Base-by-base conservation (phyloP, 2,797 vertebrate species). In the Anguilla obscura region DNA sequence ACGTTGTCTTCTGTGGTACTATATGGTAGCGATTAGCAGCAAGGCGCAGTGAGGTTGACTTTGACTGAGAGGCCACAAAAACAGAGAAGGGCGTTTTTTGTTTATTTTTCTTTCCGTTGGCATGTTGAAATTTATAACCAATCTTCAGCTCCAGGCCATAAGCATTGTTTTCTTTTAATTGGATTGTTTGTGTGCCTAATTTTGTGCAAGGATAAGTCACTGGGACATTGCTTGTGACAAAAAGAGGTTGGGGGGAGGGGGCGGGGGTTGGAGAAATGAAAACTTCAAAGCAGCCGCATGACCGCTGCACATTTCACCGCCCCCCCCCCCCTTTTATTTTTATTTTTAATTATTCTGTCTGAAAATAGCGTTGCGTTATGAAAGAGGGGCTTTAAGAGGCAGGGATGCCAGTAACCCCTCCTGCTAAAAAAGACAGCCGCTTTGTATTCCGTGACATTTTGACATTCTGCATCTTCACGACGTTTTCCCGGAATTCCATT, bases 121-220 rank as follows among this genome's bases (percentile, higher is more conserved):
- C 90, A 79, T 27, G 82, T 14, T 90, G 87, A 86, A 89, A 89
- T 52, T 86, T 71, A 76, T 52, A 86, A 36, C 66, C 87, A 91
- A 36, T 16, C n/a, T 56, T 86, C 10, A 27, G 27, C 58, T 83
- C n/a, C 60, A 24, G 80, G 76, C 84, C 86, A 3, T 36, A 89
- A 86, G 82, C 82, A 60, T 82, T 84, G 69, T 85, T 80, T 83
- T 21, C 54, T 79, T 90, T 87, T 91, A 90, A 91, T 90, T 91
- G 89, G 52, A 86, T 92, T 93, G 91, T 93, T 93, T 93, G 90
- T 91, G 79, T 36, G 86, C 89, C 84, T 33, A n/a, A 45, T 6
- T 86, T 89, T 88, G 88, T 87, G 90, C 90, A 18, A 85, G 58
- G 85, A 90, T 85, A 89, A 84, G 87, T 88, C 88, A 88, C 9